Evolutionary conservation across 2,797 vertebrate species (phyloP).

Genomic region (Ctenosaura bakeri): DNA sequence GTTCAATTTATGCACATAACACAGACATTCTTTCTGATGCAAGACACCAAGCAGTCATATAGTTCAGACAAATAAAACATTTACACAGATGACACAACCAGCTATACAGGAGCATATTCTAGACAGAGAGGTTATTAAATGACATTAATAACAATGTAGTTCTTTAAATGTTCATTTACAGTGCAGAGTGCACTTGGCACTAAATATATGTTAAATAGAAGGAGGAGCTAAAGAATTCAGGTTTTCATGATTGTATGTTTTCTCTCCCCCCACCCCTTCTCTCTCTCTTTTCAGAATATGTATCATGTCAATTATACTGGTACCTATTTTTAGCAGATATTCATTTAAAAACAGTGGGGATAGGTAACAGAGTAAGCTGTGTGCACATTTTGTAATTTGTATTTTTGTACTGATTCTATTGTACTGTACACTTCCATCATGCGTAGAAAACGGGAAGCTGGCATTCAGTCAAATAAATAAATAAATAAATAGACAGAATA

Average conservation of each 20-base stretch:
- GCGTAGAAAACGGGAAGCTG: conserved; percentile 74
- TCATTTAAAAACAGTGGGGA: conserved; percentile 77
- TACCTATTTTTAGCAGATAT: conserved; percentile 78
- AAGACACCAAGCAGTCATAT: conserved; percentile 61
- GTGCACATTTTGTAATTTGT: conserved; percentile 82
- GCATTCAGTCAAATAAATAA: conserved; percentile 67
- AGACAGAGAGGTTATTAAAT: conserved; percentile 55
- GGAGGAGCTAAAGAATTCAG: conserved; percentile 26
- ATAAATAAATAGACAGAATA: conserved; percentile 61
- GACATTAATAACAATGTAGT: conserved; percentile 60
- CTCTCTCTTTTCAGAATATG: conserved; percentile 65
- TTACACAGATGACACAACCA: conserved; percentile 39
- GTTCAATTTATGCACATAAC: conserved; percentile 39
- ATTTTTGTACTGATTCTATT: conserved; percentile 79
- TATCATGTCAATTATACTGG: conserved; percentile 73
- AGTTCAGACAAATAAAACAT: conserved; percentile 55
- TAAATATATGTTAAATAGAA: conserved; percentile 34
- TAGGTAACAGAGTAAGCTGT: conserved; percentile 70
- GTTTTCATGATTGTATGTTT: conserved; percentile 8
- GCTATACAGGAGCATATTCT: conserved; percentile 55
- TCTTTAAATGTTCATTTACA: conserved; percentile 63
- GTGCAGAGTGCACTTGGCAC: conserved; percentile 29
- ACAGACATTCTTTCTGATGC: conserved; percentile 58
- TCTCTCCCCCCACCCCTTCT: background rate
- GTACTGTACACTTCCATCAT: conserved; percentile 75